Conservation (phyloP, 2,888 invertebrate genomes). For the Drosophila meridionalis region DNA sequence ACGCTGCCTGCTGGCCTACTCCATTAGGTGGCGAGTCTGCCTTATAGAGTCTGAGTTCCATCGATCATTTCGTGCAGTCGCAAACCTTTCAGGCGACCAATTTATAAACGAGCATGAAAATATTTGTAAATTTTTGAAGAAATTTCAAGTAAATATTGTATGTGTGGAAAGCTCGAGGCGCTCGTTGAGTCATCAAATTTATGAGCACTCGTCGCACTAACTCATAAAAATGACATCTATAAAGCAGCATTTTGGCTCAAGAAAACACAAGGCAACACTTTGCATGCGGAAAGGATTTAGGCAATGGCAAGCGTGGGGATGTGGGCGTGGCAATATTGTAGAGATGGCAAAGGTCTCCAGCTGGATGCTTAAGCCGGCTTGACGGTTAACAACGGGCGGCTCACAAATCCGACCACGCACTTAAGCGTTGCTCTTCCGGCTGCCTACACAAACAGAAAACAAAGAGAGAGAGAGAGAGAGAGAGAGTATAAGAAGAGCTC, state of each 20-base stretch:
- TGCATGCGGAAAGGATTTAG: constrained; percentile 67
- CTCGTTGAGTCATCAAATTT: constrained; percentile 71
- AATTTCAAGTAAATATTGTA: constrained; percentile 26
- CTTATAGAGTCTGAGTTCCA: constrained; percentile 36
- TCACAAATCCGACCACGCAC: constrained; percentile 73
- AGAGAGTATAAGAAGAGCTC: background rate
- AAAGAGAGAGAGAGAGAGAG: background rate
- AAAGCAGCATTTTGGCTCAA: constrained; percentile 44
- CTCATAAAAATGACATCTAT: constrained; percentile 73
- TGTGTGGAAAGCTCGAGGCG: constrained; percentile 31
- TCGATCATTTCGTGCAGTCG: constrained; percentile 52
- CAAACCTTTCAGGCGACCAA: constrained; percentile 55
- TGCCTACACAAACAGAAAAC: constrained; percentile 50
- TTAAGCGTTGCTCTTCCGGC: constrained; percentile 55
- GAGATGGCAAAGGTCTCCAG: constrained; percentile 25
- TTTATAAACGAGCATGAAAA: constrained; percentile 54
- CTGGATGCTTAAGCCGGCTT: constrained; percentile 55
- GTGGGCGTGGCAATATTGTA: constrained; percentile 17
- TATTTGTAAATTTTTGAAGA: constrained; percentile 33
- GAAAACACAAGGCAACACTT: constrained; percentile 65
- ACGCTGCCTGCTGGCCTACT: constrained; percentile 1
- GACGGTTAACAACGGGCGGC: constrained; percentile 53
- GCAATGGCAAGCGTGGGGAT: constrained; percentile 2
- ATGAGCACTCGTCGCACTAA: constrained; percentile 77
- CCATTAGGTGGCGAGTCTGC: constrained; percentile 29